These are phyloP conservation scores for Rhynchomys soricoides DNA, from an alignment of 2,113 vertebrate species.

Conservation along the genomic window DNA sequence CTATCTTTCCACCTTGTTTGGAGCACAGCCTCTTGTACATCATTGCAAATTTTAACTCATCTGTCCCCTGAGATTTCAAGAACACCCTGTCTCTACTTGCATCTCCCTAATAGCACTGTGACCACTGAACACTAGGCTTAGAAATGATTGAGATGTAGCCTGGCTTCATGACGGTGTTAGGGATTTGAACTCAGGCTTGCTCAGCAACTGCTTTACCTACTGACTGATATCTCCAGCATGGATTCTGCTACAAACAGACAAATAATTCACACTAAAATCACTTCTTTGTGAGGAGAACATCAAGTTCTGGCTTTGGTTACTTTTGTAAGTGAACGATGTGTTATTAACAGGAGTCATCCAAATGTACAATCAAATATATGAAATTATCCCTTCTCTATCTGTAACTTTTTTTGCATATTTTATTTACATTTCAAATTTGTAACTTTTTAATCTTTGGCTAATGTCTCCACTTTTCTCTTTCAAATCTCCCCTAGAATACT, in stretches of 20 bases:
- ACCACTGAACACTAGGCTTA: background rate
- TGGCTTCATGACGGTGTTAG: fast-evolving
- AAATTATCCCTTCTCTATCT: background rate
- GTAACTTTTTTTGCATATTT: too few relatives aligned
- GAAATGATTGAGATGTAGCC: background rate
- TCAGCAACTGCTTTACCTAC: background rate
- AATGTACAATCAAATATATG: background rate
- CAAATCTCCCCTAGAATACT: background rate
- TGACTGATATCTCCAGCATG: background rate
- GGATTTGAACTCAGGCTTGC: background rate
- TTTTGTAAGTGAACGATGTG: background rate
- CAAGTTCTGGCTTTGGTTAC: background rate
- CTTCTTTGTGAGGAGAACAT: background rate
- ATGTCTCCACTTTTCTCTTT: background rate
- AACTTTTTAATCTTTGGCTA: background rate
- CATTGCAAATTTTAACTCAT: background rate
- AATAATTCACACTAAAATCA: background rate
- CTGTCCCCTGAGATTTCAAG: background rate
- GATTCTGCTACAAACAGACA: background rate
- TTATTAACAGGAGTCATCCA: background rate
- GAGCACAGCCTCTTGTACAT: too few relatives aligned
- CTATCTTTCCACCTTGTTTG: background rate
- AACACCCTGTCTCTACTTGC: background rate
- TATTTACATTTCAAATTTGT: too few relatives aligned
- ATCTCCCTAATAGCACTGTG: background rate